These are phyloP conservation scores for Lasius fuliginosus DNA, from an alignment of 2,888 invertebrate species.

Conservation along the genomic window DNA sequence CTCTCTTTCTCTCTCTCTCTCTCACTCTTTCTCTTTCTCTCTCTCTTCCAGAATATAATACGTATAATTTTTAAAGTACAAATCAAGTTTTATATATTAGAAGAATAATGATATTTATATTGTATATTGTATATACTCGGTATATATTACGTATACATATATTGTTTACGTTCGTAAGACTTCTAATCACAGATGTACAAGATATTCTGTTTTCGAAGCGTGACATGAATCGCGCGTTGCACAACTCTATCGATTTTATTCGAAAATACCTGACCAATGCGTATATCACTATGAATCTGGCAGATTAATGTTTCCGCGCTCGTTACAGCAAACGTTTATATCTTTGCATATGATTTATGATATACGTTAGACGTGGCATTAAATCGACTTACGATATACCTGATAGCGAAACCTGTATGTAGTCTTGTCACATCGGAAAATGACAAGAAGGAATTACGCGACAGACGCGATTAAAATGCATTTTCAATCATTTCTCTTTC, in stretches of 20 bases:
- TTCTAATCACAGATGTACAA: conserved; percentile 1
- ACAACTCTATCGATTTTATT: conserved; percentile 52
- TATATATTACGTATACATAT: neutral
- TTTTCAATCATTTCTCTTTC: neutral
- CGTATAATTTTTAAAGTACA: neutral
- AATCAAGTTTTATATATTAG: neutral
- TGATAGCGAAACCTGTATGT: conserved; percentile 7
- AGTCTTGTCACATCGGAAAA: neutral
- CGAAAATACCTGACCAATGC: conserved; percentile 52
- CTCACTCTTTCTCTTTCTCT: neutral
- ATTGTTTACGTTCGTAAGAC: neutral
- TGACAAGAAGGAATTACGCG: conserved; percentile 3
- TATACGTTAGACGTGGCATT: conserved; percentile 50
- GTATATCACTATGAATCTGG: conserved; percentile 55
- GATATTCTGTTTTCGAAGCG: conserved; percentile 21
- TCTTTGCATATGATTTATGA: conserved; percentile 56
- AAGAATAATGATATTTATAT: neutral
- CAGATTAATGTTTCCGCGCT: conserved; percentile 59
- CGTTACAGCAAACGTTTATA: conserved; percentile 55
- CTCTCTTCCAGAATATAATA: neutral
- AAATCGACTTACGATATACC: conserved; percentile 51
- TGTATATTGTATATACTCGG: neutral
- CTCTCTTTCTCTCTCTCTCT: neutral
- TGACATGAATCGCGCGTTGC: conserved; percentile 35
- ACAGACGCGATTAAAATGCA: conserved; percentile 25